Conservation (phyloP, 2,113 vertebrate species). For the Bubo scandiacus region DNA sequence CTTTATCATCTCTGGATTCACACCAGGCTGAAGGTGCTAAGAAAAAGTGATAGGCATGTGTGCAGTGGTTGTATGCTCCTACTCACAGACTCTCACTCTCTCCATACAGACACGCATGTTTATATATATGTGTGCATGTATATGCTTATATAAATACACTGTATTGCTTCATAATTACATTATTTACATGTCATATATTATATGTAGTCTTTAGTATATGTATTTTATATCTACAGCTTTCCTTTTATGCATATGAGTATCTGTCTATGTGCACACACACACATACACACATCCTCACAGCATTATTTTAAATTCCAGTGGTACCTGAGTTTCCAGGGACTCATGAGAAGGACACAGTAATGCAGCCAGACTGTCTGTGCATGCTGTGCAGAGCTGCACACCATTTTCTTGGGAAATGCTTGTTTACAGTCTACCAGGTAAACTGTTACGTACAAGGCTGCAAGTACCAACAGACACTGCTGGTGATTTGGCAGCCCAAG, state of each 20-base stretch:
- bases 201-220: background rate
- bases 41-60: background rate
- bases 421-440: background rate
- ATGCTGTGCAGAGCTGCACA: background rate
- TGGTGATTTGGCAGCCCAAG: background rate
- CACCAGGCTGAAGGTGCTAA: background rate
- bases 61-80: background rate
- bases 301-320: background rate
- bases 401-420: background rate
- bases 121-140: background rate
- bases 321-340: background rate
- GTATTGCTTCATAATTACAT: background rate
- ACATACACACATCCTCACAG: background rate
- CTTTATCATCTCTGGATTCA: background rate
- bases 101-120: background rate
- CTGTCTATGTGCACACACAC: background rate
- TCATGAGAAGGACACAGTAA: background rate
- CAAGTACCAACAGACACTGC: background rate
- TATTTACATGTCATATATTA: background rate
- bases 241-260: background rate
- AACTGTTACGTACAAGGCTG: background rate
- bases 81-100: background rate
- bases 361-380: background rate
- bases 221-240: background rate
- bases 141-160: background rate